phyloP scores from a whole-genome alignment of 1,140 invertebrate species.

The Zaprionus camerounensis region DNA sequence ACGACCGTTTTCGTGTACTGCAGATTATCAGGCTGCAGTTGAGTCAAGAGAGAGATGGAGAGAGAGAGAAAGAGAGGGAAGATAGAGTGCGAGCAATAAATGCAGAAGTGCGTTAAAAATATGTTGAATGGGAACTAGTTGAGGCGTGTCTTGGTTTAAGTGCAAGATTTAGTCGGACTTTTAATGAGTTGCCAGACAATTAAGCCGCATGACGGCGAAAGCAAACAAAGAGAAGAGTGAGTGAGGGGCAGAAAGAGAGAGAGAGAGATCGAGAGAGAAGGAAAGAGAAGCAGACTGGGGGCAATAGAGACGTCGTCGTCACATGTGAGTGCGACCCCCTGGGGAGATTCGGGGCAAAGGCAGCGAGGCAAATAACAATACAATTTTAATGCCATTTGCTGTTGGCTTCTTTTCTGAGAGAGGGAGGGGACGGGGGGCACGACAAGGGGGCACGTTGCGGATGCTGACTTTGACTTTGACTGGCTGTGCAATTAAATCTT shows the following conservation, averaged over 20 bases:
- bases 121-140: slow-evolving; percentile 32
- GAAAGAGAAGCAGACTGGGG: not conserved
- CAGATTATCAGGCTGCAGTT: slow-evolving; percentile 15
- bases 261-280: not conserved
- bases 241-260: not conserved
- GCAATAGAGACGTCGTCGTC: not conserved
- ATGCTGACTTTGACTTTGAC: slow-evolving; percentile 14
- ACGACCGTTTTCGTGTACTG: not conserved
- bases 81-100: not conserved
- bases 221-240: not conserved
- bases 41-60: not conserved
- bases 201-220: slow-evolving; percentile 43
- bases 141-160: slow-evolving; percentile 34
- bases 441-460: not conserved
- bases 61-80: not conserved
- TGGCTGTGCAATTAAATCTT: slow-evolving; percentile 67
- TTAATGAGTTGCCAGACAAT: slow-evolving; percentile 81
- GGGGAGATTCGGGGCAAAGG: slow-evolving; percentile 13
- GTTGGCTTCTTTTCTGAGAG: not conserved
- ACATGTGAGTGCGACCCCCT: not conserved
- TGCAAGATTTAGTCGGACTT: slow-evolving; percentile 42
- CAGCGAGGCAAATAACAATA: slow-evolving; percentile 72
- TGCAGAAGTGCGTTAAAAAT: slow-evolving; percentile 30
- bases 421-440: not conserved
- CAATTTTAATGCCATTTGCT: slow-evolving; percentile 71